Evolutionary conservation across 2,113 vertebrate species (phyloP).

Genomic region (Sphyrna mokarran): DNA sequence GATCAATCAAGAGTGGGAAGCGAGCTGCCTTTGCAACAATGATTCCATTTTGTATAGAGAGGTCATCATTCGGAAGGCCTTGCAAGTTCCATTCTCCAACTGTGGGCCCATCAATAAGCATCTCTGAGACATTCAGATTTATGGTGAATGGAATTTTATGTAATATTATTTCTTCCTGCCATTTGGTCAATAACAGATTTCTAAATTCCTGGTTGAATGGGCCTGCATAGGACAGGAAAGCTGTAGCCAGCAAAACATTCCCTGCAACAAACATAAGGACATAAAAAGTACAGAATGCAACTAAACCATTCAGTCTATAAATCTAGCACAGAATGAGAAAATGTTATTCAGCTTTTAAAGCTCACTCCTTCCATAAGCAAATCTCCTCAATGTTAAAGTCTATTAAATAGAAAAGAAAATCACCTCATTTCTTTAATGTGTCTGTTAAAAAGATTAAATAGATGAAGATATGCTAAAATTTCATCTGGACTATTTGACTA

Average conservation of each 20-base stretch:
- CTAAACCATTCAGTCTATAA: not conserved
- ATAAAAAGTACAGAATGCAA: not conserved
- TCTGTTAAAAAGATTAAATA: not conserved
- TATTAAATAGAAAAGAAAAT: not conserved
- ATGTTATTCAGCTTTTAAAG: not conserved
- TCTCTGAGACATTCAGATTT: conserved; percentile 74
- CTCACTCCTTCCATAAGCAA: not conserved
- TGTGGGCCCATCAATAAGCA: conserved; percentile 79
- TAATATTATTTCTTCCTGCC: conserved; percentile 81
- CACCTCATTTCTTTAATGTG: not conserved
- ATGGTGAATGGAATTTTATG: conserved; percentile 73
- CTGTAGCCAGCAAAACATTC: conserved; percentile 82
- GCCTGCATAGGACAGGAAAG: conserved; percentile 89
- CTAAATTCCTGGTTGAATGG: conserved; percentile 95
- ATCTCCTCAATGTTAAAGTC: not conserved
- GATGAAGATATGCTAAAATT: not conserved
- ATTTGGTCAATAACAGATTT: conserved; percentile 72
- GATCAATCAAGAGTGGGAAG: conserved; percentile 86
- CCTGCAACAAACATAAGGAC: conserved; percentile 53
- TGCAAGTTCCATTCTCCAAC: conserved; percentile 89
- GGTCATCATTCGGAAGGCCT: conserved; percentile 84
- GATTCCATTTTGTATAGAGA: conserved; percentile 92
- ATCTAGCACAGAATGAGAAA: not conserved
- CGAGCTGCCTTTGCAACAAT: conserved; percentile 86
- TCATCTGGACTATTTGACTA: not conserved